phyloP scores from a whole-genome alignment of 2,888 invertebrate genomes.

The Drosophila prolongata region DNA sequence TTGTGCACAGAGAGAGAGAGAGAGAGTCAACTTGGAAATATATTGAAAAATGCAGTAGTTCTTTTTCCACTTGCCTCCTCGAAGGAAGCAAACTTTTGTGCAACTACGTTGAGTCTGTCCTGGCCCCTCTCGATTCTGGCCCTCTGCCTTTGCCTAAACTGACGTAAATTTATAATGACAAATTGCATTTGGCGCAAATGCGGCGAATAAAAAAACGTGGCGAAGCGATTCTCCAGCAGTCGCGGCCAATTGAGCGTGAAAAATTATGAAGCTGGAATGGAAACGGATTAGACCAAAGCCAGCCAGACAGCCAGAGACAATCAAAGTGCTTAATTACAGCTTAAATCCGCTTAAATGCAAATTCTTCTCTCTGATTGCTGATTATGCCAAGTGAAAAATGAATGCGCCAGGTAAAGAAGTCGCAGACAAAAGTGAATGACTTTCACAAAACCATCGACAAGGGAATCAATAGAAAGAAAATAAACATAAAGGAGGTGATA shows the following conservation, averaged over 20 bases:
- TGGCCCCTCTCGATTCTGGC: constrained; percentile 12
- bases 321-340: constrained; percentile 62
- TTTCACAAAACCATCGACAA: constrained; percentile 7
- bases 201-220: constrained; percentile 47
- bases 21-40: constrained; percentile 59
- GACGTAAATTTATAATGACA: constrained; percentile 82
- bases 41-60: constrained; percentile 70
- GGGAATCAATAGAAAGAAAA: constrained; percentile 2
- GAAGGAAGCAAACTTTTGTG: constrained; percentile 26
- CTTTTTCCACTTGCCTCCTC: constrained; percentile 17
- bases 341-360: constrained; percentile 62
- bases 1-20: constrained; percentile 33
- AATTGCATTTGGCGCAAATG: constrained; percentile 78
- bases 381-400: constrained; percentile 23
- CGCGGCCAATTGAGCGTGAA: constrained; percentile 74
- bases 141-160: constrained; percentile 70
- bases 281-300: constrained; percentile 38
- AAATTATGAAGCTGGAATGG: constrained; percentile 65
- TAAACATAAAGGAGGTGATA: not conserved
- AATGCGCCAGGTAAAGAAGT: constrained; percentile 1
- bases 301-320: constrained; percentile 37
- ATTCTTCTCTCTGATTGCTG: constrained; percentile 44
- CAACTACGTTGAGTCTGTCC: constrained; percentile 30
- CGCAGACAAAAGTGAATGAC: constrained; percentile 15
- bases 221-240: constrained; percentile 28